A percentile compares a stretch with the other conserved stretches of the same genome.
These are phyloP conservation scores for Ophonus ardosiacus DNA, from an alignment of 2,888 invertebrate species.

Conservation along the genomic window DNA sequence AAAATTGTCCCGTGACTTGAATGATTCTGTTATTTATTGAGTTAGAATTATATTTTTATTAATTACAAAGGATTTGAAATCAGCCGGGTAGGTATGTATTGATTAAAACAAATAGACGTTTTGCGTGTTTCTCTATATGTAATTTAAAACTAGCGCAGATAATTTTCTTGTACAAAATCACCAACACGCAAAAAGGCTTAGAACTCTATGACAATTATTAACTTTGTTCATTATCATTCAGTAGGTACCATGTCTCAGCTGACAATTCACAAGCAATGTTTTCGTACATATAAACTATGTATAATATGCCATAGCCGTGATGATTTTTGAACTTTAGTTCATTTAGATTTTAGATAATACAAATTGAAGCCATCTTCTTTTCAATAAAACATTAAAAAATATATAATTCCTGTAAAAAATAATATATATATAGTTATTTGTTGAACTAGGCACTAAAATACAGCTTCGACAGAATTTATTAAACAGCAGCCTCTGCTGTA, in stretches of 20 bases:
- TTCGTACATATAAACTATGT: too few species aligned
- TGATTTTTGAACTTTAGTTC: too few species aligned
- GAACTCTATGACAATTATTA: constrained; percentile 38
- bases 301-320: too few species aligned
- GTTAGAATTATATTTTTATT: constrained; percentile 13
- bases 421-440: too few species aligned
- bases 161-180: constrained; percentile 35
- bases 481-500: too few species aligned
- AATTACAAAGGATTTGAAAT: neutral
- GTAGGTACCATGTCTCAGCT: neutral
- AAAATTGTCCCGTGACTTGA: too few species aligned
- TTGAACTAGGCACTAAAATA: too few species aligned
- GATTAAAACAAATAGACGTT: constrained; percentile 25
- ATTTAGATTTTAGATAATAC: too few species aligned
- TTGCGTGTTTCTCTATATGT: constrained; percentile 21
- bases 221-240: constrained; percentile 31
- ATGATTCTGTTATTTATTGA: neutral
- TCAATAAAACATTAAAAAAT: too few species aligned
- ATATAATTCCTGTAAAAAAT: too few species aligned
- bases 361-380: too few species aligned
- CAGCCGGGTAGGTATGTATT: neutral
- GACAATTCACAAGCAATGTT: neutral
- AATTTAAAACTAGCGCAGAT: constrained; percentile 16
- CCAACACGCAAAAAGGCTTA: constrained; percentile 19
- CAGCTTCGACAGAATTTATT: too few species aligned